Base-by-base conservation (phyloP, 1,140 invertebrate species). In the Onthophagus taurus region DNA sequence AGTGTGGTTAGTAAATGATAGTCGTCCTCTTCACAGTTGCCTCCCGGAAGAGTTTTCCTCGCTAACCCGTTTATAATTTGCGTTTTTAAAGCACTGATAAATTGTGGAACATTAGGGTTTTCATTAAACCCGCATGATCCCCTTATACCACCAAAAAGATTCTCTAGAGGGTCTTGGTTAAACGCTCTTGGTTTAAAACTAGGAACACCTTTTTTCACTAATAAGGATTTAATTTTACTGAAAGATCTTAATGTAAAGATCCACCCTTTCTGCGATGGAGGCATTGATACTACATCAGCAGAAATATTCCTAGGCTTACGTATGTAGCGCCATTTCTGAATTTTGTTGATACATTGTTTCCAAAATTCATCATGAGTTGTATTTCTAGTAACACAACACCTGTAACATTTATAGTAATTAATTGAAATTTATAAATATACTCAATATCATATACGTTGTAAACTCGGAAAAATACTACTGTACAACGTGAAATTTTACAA, bases 11-110 rank as follows among this genome's bases (percentile, higher is more conserved):
- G n/a, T 26, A 26, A 26, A 26, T 26, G 7, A n/a, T 7, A 26
- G 24, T 26, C 24, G n/a, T 26, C 24, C n/a, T 26, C 24, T 26
- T 26, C 24, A n/a, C 24, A 26, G 24, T 26, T 26, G n/a, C 24
- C 7, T 26, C 24, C 24, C 24, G 7, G 7, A 26, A 26, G n/a
- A 7, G 24, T 7, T n/a, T 26, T 7, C n/a, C n/a, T 26, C 7
- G 7, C 24, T 26, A 26, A n/a, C 24, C n/a, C 24, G 24, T 26
- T 26, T 26, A 26, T 7, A 7, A 26, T n/a, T 26, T 26, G 24
- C 7, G n/a, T 26, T 26, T 26, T 26, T n/a, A 26, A 26, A 26
- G 24, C 7, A 26, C 24, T 26, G n/a, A 26, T n/a, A 26, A 26
- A 26, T 26, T 26, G 24, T n/a, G 24, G n/a, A 7, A 26, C 24